phyloP scores from a whole-genome alignment of 2,888 invertebrate genomes.

The Rhingia rostrata region DNA sequence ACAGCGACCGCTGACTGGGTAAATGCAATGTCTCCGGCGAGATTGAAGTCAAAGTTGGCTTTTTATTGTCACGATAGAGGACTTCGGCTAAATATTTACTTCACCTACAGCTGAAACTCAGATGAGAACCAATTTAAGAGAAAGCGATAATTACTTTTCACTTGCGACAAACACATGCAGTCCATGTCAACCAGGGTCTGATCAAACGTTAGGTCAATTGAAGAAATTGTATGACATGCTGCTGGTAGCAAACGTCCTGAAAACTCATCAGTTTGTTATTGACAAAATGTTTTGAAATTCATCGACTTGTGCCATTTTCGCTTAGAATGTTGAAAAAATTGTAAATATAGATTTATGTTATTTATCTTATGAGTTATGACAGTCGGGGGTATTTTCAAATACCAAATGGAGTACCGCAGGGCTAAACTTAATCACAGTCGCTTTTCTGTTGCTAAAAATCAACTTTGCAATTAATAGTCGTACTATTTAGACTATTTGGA shows the following conservation, averaged over 20 bases:
- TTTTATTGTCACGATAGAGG: constrained; percentile 55
- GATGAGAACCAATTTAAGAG: constrained; percentile 50
- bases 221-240: constrained; percentile 7
- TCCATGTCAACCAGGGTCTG: background rate
- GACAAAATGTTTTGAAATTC: background rate
- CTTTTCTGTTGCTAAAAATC: too few relatives aligned
- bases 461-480: too few relatives aligned
- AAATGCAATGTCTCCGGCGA: constrained; percentile 35
- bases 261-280: background rate
- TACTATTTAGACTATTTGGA: too few relatives aligned
- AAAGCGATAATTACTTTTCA: constrained; percentile 60
- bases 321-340: too few relatives aligned
- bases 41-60: constrained; percentile 46
- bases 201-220: constrained; percentile 26
- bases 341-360: too few relatives aligned
- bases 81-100: constrained; percentile 20
- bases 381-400: too few relatives aligned
- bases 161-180: constrained; percentile 23
- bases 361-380: too few relatives aligned
- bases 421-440: too few relatives aligned
- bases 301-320: too few relatives aligned
- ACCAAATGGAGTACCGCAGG: too few relatives aligned
- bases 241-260: too few relatives aligned
- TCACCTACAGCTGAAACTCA: constrained; percentile 9
- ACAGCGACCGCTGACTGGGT: background rate